Evolutionary conservation across 2,797 vertebrate genomes (phyloP).

Genomic region (Acipenser transmontanus): DNA sequence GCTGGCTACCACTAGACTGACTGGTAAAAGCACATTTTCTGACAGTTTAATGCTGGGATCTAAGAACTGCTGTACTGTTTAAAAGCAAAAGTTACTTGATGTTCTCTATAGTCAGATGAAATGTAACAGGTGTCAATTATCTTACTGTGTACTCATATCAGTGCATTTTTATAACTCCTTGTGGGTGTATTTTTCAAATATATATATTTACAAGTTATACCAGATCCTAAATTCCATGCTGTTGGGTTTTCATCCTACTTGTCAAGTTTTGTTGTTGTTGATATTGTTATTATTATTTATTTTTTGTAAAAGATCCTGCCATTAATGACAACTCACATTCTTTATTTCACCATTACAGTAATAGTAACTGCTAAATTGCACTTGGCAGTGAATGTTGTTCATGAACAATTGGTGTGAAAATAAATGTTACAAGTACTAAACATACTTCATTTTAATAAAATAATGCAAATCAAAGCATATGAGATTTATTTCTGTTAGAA

Average conservation of each 20-base stretch:
- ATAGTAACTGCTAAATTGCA: conserved; percentile 20
- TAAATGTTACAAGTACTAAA: conserved; percentile 47
- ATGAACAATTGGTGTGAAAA: conserved; percentile 54
- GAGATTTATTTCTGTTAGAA: no score
- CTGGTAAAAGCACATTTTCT: background rate
- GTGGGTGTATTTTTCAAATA: conserved; percentile 29
- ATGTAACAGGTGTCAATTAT: conserved; percentile 30
- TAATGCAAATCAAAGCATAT: no score
- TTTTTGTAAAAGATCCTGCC: conserved; percentile 17
- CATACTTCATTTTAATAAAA: background rate
- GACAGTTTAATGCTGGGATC: no score
- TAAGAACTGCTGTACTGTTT: conserved; percentile 38
- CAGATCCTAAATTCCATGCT: conserved; percentile 20
- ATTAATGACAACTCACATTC: conserved; percentile 6
- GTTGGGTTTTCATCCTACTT: conserved; percentile 9
- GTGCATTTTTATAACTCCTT: conserved; percentile 18
- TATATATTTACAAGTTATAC: conserved; percentile 24
- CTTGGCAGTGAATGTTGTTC: conserved; percentile 31
- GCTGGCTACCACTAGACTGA: conserved; percentile 15
- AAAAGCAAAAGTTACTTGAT: conserved; percentile 34
- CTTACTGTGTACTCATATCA: conserved; percentile 22
- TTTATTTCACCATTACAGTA: conserved; percentile 10
- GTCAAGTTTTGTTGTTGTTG: background rate
- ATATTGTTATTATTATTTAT: background rate
- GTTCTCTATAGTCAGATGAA: conserved; percentile 33